phyloP scores from a whole-genome alignment of 2,888 invertebrate genomes.

The Ormyrus thymus region DNA sequence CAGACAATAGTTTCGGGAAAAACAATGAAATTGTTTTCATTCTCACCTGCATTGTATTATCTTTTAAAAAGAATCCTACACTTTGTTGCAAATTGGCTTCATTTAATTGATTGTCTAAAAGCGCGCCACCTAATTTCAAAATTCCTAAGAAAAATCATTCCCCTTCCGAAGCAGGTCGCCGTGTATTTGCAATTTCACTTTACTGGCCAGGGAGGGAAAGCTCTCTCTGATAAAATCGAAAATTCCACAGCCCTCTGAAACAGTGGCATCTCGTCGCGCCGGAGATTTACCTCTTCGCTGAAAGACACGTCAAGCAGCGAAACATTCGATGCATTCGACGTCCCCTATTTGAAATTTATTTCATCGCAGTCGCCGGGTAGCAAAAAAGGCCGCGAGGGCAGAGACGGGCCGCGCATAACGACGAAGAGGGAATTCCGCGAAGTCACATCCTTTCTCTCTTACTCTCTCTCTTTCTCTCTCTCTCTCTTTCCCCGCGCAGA shows the following conservation, averaged over 20 bases:
- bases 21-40: no score
- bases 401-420: conserved; percentile 11
- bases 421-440: conserved; percentile 24
- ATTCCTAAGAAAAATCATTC: no score
- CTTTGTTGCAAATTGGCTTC: no score
- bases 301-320: conserved; percentile 29
- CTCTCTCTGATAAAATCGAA: conserved; percentile 20
- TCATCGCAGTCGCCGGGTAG: conserved; percentile 20
- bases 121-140: no score
- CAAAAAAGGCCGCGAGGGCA: background rate
- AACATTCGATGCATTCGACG: conserved; percentile 35
- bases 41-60: no score
- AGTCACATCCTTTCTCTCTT: conserved; percentile 19
- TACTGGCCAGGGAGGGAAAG: background rate
- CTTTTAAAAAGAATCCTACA: no score
- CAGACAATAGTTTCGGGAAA: no score
- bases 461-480: conserved; percentile 1
- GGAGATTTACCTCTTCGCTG: conserved; percentile 10
- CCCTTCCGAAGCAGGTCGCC: no score
- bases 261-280: background rate
- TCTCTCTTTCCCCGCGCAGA: background rate
- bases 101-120: no score
- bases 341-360: conserved; percentile 47
- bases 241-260: conserved; percentile 4
- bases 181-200: no score